These are phyloP conservation scores for Digitonthophagus gazella DNA, from an alignment of 2,888 invertebrate genomes.

Conservation along the genomic window DNA sequence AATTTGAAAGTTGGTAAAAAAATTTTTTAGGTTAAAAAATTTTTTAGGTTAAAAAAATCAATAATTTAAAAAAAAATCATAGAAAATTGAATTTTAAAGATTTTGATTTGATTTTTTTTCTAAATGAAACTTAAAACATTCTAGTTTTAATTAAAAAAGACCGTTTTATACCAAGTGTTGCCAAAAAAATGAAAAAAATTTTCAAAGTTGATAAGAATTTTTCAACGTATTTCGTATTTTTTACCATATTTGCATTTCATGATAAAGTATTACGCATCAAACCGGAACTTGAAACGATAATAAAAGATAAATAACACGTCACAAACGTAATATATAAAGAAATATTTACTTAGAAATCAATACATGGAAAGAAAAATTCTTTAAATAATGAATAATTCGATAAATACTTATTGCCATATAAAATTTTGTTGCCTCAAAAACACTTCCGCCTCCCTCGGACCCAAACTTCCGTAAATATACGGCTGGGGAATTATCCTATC, in stretches of 20 bases:
- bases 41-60: no score
- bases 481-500: conserved; percentile 69
- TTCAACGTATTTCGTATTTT: not conserved
- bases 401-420: not conserved
- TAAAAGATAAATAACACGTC: not conserved
- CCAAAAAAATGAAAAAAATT: not conserved
- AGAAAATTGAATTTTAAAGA: no score
- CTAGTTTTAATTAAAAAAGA: no score
- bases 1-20: no score
- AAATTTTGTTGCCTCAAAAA: conserved; percentile 5
- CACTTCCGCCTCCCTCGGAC: conserved; percentile 1
- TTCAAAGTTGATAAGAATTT: not conserved
- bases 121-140: no score
- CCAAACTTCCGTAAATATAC: conserved; percentile 61
- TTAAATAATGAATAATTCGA: not conserved
- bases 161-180: no score
- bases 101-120: no score
- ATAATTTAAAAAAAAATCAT: no score
- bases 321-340: no score
- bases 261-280: not conserved
- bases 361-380: not conserved
- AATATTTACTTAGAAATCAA: not conserved
- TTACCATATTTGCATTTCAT: not conserved
- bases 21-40: no score
- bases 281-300: not conserved